Evolutionary conservation across 2,113 vertebrate genomes (phyloP).

Genomic region (Alethe diademata): DNA sequence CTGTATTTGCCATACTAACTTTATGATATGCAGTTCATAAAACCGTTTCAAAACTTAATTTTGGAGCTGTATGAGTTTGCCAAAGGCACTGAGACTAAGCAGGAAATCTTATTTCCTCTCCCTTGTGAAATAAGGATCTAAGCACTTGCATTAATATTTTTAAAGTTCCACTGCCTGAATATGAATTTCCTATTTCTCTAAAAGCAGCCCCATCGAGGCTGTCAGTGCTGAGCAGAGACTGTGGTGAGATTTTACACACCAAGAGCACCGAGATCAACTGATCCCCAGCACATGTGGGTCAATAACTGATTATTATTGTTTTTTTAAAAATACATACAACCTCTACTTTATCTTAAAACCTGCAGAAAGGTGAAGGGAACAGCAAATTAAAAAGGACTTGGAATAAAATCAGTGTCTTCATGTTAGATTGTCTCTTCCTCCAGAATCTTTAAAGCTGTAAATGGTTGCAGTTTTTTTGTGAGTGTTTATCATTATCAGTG

Average conservation of each 20-base stretch:
- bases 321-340: not conserved
- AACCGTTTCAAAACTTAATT: not conserved
- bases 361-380: not conserved
- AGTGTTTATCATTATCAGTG: not conserved
- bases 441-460: not conserved
- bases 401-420: not conserved
- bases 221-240: not conserved
- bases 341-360: not conserved
- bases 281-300: not conserved
- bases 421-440: not conserved
- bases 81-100: not conserved
- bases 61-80: not conserved
- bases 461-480: not conserved
- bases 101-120: constrained; percentile 8
- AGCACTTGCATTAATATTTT: not conserved
- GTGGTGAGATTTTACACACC: not conserved
- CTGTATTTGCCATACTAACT: not conserved
- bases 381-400: not conserved
- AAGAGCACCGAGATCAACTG: not conserved
- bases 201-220: not conserved
- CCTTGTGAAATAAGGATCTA: not conserved
- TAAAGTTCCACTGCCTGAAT: not conserved
- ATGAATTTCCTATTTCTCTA: not conserved
- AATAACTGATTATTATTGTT: not conserved
- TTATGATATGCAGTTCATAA: not conserved